phyloP scores from a whole-genome alignment of 2,113 vertebrate genomes.

The Periophthalmus modestus region DNA sequence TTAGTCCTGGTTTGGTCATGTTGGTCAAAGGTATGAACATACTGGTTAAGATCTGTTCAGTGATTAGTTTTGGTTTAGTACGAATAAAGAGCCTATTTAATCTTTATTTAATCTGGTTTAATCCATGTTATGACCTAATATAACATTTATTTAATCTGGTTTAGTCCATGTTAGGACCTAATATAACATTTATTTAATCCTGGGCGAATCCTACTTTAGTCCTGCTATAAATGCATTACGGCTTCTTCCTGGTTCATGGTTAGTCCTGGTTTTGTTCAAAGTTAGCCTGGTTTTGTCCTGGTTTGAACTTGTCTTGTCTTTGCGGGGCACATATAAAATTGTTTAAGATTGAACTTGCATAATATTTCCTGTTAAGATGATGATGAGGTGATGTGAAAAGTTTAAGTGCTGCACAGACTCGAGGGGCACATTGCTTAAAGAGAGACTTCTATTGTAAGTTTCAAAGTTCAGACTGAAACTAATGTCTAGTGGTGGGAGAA shows the following conservation, averaged over 20 bases:
- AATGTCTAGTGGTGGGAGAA: conserved; percentile 7
- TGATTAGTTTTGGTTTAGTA: not conserved
- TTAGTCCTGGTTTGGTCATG: not conserved
- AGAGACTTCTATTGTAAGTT: not conserved
- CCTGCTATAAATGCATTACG: not conserved
- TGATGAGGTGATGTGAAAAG: not conserved
- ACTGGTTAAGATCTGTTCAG: not conserved
- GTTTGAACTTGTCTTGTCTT: not conserved
- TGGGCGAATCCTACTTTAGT: not conserved
- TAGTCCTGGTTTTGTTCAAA: not conserved
- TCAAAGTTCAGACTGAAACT: not conserved
- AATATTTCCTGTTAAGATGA: not conserved
- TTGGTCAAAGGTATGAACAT: not conserved
- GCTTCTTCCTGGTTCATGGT: no score
- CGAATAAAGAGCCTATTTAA: not conserved
- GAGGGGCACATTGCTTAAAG: not conserved
- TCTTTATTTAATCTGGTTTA: not conserved
- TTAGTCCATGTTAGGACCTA: not conserved
- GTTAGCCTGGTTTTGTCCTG: not conserved
- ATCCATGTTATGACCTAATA: not conserved
- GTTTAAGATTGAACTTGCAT: not conserved
- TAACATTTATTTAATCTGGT: no score
- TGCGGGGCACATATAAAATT: not conserved
- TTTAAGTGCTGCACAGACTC: not conserved
- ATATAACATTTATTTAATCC: not conserved